Evolutionary conservation across 2,888 invertebrate species (phyloP), one percentile per base, ranked within the genome.

Genomic region (Opisthograptis luteolata): DNA sequence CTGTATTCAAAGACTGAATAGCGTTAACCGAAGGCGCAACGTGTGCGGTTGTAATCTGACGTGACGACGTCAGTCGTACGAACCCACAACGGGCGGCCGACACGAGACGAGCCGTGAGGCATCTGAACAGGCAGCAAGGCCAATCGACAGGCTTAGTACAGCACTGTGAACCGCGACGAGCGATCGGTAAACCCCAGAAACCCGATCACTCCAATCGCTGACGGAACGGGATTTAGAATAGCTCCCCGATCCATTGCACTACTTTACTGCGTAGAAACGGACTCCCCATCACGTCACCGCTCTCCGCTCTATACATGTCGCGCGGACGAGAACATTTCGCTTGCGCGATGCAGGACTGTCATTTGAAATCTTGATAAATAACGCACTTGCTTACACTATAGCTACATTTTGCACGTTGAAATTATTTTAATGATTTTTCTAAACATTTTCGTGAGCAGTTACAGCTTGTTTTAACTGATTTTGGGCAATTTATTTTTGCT

Each of bases 231-330:
- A 71, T 35, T 71, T 64, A 68, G 61, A 5, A 62, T 68, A 79
- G 81, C 64, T 61, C 61, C 74, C 72, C 68, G 67, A 65, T 69
- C 73, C 64, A 30, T n/a, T 55, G 54, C 41, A 76, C 79, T 77
- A 73, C 71, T 58, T 62, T 10, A 68, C 84, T 80, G 79, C 58
- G 81, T 82, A 81, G 83, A 79, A 81, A 78, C 68, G 81, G 81
- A 83, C 82, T 70, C 77, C 78, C 71, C 68, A 25, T 14, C 0
- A 2, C 7, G n/a, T 1, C 0, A 0, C 0, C 0, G 1, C 1
- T 1, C 7, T 3, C 41, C 9, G 55, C 58, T 56, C 3, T 59
- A 60, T 44, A 46, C 54, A 19, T 48, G 24, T 2, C n/a, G 5
- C 7, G 0, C 4, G 0, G 22, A 55, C n/a, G 6, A 32, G 24